Evolutionary conservation across 2,113 vertebrate species (phyloP).

Genomic region (Danionella cerebrum): DNA sequence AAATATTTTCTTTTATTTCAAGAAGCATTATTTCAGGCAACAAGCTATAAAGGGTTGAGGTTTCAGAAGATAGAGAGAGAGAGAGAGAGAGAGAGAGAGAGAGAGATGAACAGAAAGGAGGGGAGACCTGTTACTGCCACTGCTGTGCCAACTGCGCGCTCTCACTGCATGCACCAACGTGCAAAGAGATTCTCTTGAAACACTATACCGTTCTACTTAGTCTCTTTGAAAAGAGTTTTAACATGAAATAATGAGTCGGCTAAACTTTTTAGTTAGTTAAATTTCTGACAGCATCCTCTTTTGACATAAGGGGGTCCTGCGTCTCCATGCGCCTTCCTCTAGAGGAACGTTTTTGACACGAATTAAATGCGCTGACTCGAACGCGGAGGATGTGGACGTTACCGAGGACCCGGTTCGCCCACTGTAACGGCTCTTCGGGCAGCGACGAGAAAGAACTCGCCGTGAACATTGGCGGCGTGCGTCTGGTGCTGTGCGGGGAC

Average conservation of each 20-base stretch:
- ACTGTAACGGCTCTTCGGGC: conserved; percentile 26
- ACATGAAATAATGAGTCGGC: background rate
- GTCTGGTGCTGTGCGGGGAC: conserved; percentile 78
- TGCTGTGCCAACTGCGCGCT: conserved; percentile 9
- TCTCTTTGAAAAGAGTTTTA: background rate
- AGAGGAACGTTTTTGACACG: background rate
- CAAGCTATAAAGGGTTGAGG: background rate
- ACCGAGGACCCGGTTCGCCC: conserved; percentile 17
- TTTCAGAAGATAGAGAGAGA: background rate
- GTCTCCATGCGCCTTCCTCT: background rate
- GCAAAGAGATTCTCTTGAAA: background rate
- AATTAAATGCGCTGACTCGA: background rate
- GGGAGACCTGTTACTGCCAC: background rate
- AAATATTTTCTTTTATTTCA: too few relatives aligned
- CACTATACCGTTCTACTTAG: background rate
- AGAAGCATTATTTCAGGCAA: too few relatives aligned
- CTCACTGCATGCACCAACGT: conserved; percentile 7
- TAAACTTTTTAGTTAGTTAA: background rate
- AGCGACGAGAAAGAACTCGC: conserved; percentile 75
- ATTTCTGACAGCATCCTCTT: background rate
- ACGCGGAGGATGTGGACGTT: conserved; percentile 26
- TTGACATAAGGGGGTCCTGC: background rate
- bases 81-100: background rate
- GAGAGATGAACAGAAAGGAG: background rate
- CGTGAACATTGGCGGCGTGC: conserved; percentile 90